Base-by-base conservation (phyloP, 2,888 invertebrate genomes). In the Lordiphosa andalusiaca region DNA sequence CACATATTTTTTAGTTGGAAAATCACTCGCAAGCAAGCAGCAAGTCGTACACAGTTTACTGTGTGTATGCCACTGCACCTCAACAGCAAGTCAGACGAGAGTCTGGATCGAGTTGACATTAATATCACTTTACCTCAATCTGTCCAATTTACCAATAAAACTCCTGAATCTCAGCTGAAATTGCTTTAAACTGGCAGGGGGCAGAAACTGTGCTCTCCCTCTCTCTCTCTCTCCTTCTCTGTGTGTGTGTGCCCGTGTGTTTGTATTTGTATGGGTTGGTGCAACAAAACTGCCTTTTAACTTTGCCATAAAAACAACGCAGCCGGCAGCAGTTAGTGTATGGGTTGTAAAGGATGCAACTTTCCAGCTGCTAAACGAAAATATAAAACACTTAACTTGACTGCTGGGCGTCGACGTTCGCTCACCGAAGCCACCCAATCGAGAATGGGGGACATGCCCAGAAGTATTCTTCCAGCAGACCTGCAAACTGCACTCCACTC, bases 71-170 rank as follows among this genome's bases (percentile, higher is more conserved):
- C 30, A 1, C 30, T 30, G 10, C 30, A 30, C 9, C 30, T 10
- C 10, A 10, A 0, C 4, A 30, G 10, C 30, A 25, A 6, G 25
- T 25, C 25, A 13, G 23, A 30, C 25, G 13, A 19, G 21, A 19
- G 21, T 21, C 21, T 41, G 33, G 44, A 21, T n/a, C 53, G 39
- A 47, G 55, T 54, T 66, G 67, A 51, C 68, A 81, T 84, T 72
- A 76, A 81, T 76, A 81, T 69, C 84, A 84, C 76, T 84, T 84
- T 76, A 71, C 69, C 73, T 73, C 74, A 84, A 81, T 85, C 82
- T 85, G 82, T 84, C 69, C 82, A 81, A 78, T 85, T 81, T 84
- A 68, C 76, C 84, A 85, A 84, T 85, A 73, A 84, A 84, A 71
- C 68, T 68, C 57, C 54, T 47, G 59, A 71, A 76, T 81, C 81